A percentile compares a stretch with the other conserved stretches of the same genome.
These are phyloP conservation scores for Drosophila bifasciata DNA, from an alignment of 1,140 invertebrate species.

Conservation along the genomic window DNA sequence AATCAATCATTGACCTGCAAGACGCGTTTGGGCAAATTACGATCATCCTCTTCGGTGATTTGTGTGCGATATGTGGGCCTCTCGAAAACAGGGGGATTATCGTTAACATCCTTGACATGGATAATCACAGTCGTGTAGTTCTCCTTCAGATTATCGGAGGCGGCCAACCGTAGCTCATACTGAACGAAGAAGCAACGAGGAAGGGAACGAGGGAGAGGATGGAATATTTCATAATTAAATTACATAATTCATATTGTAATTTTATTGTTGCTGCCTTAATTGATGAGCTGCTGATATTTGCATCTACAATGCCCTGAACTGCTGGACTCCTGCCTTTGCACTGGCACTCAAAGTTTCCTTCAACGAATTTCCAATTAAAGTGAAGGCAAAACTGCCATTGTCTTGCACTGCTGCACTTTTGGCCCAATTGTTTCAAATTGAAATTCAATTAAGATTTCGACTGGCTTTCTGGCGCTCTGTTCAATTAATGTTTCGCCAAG, in stretches of 20 bases:
- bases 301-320: slow-evolving; percentile 3
- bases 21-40: slow-evolving; percentile 96
- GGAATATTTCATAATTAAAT: slow-evolving; percentile 26
- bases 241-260: slow-evolving; percentile 30
- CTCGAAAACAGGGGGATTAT: slow-evolving; percentile 94
- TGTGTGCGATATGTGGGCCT: slow-evolving; percentile 96
- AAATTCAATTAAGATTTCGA: slow-evolving; percentile 77
- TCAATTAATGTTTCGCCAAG: slow-evolving; percentile 63
- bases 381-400: slow-evolving; percentile 17
- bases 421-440: slow-evolving; percentile 70
- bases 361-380: slow-evolving; percentile 50
- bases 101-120: slow-evolving; percentile 97
- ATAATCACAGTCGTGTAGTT: slow-evolving; percentile 98
- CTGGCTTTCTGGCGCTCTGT: slow-evolving; percentile 3
- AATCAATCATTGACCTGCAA: slow-evolving; percentile 89
- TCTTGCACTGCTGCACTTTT: slow-evolving; percentile 31
- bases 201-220: slow-evolving; percentile 4
- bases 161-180: slow-evolving; percentile 96
- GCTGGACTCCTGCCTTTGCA: no score
- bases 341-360: slow-evolving; percentile 9
- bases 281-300: slow-evolving; percentile 39
- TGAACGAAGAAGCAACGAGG: slow-evolving; percentile 83
- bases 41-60: slow-evolving; percentile 97
- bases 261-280: slow-evolving; percentile 7
- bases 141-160: slow-evolving; percentile 97